Conservation (phyloP, 2,797 vertebrate species). For the Agapornis canus region DNA sequence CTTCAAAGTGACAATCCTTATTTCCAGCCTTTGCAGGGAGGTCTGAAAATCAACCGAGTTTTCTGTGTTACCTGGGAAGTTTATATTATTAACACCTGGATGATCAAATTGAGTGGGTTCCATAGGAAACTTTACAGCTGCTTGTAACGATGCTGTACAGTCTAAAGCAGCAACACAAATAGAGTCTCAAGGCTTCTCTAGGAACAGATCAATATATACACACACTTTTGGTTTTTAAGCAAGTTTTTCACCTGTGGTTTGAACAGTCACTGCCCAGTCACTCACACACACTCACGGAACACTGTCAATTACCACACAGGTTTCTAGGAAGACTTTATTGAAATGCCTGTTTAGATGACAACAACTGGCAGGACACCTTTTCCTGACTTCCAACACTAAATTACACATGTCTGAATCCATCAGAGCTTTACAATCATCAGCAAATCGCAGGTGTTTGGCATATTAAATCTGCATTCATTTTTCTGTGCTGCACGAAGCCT, state of each 20-base stretch:
- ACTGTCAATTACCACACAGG: rapidly evolving
- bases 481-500: background rate
- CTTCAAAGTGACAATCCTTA: background rate
- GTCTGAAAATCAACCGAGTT: background rate
- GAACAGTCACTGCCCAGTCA: background rate
- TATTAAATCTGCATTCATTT: background rate
- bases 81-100: background rate
- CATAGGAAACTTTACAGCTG: background rate
- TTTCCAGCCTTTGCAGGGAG: background rate
- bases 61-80: background rate
- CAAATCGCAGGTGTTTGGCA: background rate
- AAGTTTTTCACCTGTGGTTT: background rate
- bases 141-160: background rate
- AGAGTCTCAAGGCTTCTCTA: background rate
- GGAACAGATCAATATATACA: background rate
- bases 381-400: background rate
- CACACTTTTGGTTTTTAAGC: background rate
- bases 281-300: background rate
- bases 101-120: background rate
- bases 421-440: background rate
- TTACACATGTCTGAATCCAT: background rate
- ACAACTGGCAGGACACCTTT: background rate
- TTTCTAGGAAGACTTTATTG: background rate
- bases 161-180: background rate
- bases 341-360: background rate